These are phyloP conservation scores for Phrixothrix hirtus DNA, from an alignment of 2,888 invertebrate genomes.

Conservation along the genomic window DNA sequence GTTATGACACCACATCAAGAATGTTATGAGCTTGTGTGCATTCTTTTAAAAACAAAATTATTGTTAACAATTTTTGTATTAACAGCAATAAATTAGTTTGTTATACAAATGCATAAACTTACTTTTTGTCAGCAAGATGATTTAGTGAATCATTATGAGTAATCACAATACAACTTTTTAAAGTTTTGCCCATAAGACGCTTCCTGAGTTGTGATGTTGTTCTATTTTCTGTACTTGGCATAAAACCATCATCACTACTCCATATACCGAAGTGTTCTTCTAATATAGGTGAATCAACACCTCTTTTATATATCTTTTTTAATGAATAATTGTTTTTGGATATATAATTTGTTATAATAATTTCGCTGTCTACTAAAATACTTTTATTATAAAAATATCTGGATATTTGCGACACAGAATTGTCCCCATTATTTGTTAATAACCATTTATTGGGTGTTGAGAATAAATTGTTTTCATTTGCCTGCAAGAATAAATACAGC, in stretches of 20 bases:
- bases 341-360: conserved; percentile 52
- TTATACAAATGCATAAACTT: too few species aligned
- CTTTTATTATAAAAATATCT: conserved; percentile 34
- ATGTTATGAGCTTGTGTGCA: too few species aligned
- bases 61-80: too few species aligned
- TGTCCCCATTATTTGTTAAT: conserved; percentile 14
- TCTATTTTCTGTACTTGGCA: conserved; percentile 13
- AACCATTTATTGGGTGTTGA: conserved; percentile 61
- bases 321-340: conserved; percentile 43
- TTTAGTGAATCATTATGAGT: conserved; percentile 64
- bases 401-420: conserved; percentile 11
- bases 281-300: conserved; percentile 30
- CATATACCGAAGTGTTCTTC: conserved; percentile 43
- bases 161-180: conserved; percentile 63
- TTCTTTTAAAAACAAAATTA: too few species aligned
- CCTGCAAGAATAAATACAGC: conserved; percentile 47
- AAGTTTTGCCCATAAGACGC: conserved; percentile 56
- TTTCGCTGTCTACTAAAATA: conserved; percentile 60
- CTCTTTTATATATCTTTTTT: conserved; percentile 48
- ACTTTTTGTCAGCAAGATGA: conserved; percentile 64
- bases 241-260: conserved; percentile 30
- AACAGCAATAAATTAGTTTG: too few species aligned
- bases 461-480: conserved; percentile 55
- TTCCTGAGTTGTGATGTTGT: conserved; percentile 52
- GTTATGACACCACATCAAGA: too few species aligned